Evolutionary conservation across 2,797 vertebrate genomes (phyloP), one percentile per base, ranked within the genome.

Genomic region (Aphelocoma californica): DNA sequence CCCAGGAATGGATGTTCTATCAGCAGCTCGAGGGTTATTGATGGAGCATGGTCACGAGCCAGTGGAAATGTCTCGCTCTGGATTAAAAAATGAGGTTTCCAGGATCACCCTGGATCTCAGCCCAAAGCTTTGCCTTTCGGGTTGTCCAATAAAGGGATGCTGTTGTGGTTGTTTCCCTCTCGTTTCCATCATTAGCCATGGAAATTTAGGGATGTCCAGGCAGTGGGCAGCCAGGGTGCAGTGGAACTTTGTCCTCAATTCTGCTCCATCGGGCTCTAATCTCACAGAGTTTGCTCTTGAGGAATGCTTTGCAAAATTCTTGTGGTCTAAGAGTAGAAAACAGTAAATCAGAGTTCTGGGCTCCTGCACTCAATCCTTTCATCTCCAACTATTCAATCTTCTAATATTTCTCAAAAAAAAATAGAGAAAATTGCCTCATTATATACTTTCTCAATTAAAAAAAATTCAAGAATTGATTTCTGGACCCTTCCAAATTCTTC

Each of bases 331-430:
- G 73, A 36, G 64, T 18, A 48, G 57, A 81, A 92, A 92, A 77
- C 56, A 93, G 73, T 94, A 93, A 91, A 96, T 92, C 94, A 92
- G 69, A 72, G 57, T 78, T 78, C 67, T 92, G 90, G 88, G n/a
- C 81, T 93, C 50, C 75, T 78, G 18, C n/a, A 20, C 61, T 77
- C 67, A 21, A 20, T 83, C 65, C 58, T 77, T 90, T 90, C 72
- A 92, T 78, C 61, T 86, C 57, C 69, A 72, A 7, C 74, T 87
- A 28, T 53, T 89, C 67, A 53, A 5, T 79, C 57, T 45, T 61
- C 44, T 77, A 50, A 31, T 44, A 83, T 85, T 92, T 61, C 84
- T 84, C 34, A 23, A 71, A 67, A 94, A 67, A 74, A 92, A 66
- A 12, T 4, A 25, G 0, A 70, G 38, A 89, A 74, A 78, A 89